Percentiles rank a stretch among this genome's conserved stretches.
Evolutionary conservation across 2,888 invertebrate species (phyloP).

Genomic region (Apamea anceps): DNA sequence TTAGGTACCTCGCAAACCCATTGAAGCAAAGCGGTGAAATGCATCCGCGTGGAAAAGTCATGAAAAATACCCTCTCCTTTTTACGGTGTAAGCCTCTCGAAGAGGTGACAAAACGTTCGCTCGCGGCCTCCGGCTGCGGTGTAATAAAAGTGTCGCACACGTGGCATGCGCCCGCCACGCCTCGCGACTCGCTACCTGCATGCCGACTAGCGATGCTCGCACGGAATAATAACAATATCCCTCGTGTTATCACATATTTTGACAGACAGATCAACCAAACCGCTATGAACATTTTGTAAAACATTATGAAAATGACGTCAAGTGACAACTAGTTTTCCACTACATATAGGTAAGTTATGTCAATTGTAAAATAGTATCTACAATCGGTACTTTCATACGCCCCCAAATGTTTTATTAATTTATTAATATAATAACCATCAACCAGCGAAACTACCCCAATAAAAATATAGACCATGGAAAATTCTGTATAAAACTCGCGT

Average conservation of each 20-base stretch:
- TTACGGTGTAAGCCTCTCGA: slow-evolving; percentile 80
- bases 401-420: slow-evolving; percentile 23
- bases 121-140: slow-evolving; percentile 71
- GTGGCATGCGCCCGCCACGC: slow-evolving; percentile 63
- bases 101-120: slow-evolving; percentile 82
- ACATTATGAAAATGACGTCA: neutral
- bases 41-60: slow-evolving; percentile 83
- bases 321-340: slow-evolving; percentile 1
- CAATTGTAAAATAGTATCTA: neutral
- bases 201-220: slow-evolving; percentile 55
- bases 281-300: neutral
- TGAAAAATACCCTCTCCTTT: slow-evolving; percentile 81
- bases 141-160: slow-evolving; percentile 78
- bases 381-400: neutral
- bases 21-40: slow-evolving; percentile 82
- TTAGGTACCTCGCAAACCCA: slow-evolving; percentile 77
- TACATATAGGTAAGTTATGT: neutral
- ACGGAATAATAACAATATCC: slow-evolving; percentile 48
- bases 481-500: slow-evolving; percentile 69
- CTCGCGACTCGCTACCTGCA: slow-evolving; percentile 58
- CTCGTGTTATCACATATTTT: slow-evolving; percentile 21
- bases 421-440: slow-evolving; percentile 30
- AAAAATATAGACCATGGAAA: slow-evolving; percentile 65
- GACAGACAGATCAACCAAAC: neutral
- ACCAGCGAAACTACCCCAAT: slow-evolving; percentile 41